phyloP scores from a whole-genome alignment of 2,113 vertebrate genomes.

The Gallinago paraguaiae region DNA sequence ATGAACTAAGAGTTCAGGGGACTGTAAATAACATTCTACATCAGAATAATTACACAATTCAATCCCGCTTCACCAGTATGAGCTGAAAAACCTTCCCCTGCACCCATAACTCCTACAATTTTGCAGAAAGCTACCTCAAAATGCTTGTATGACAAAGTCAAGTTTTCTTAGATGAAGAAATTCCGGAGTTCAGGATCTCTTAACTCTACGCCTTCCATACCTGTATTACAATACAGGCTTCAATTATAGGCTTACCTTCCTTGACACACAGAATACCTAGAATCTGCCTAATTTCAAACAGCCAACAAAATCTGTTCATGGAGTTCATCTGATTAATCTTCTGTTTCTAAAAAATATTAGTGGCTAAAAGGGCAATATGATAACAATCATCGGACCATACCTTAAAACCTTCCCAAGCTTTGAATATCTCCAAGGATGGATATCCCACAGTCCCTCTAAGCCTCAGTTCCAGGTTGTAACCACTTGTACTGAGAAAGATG shows the following conservation, averaged over 20 bases:
- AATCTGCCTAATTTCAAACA: neutral
- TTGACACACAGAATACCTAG: neutral
- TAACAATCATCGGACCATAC: neutral
- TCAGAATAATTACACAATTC: neutral
- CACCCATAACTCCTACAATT: neutral
- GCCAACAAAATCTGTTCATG: neutral
- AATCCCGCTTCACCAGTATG: neutral
- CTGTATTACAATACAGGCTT: neutral
- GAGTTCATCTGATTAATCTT: neutral
- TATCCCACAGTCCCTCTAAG: neutral
- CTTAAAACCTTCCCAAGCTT: neutral
- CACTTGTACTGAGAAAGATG: neutral
- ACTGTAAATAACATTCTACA: neutral
- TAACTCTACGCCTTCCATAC: neutral
- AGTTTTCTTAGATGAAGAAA: neutral
- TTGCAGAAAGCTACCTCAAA: neutral
- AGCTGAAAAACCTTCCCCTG: neutral
- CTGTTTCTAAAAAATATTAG: neutral
- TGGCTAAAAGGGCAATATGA: neutral
- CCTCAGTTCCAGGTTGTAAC: neutral
- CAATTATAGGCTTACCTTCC: neutral
- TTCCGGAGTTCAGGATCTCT: neutral
- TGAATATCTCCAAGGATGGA: neutral
- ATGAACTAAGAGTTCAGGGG: neutral
- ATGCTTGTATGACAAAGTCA: neutral